Conservation (phyloP, 1,140 invertebrate species). For the silkworm (Bombyx mori) region DNA sequence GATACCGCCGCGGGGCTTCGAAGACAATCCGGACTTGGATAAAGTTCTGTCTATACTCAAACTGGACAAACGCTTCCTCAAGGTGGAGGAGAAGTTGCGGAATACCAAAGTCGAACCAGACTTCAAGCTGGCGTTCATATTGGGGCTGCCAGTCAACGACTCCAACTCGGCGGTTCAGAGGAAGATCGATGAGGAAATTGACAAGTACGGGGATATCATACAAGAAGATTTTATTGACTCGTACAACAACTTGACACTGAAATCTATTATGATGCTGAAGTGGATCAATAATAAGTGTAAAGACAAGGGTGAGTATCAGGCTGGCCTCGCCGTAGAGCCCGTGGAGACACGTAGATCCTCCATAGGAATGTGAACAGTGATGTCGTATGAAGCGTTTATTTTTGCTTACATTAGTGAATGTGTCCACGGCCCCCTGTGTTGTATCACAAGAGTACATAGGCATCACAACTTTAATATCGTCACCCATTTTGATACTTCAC, state of each 20-base stretch:
- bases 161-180: slow-evolving; percentile 64
- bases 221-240: slow-evolving; percentile 91
- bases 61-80: slow-evolving; percentile 31
- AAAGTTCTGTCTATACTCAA: slow-evolving; percentile 39
- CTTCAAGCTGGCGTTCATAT: slow-evolving; percentile 50
- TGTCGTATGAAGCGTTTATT: too few species aligned
- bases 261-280: slow-evolving; percentile 89
- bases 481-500: too few species aligned
- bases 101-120: slow-evolving; percentile 23
- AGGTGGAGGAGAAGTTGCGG: slow-evolving; percentile 14
- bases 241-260: slow-evolving; percentile 94
- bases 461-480: too few species aligned
- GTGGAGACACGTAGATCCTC: too few species aligned
- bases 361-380: too few species aligned
- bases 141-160: slow-evolving; percentile 40
- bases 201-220: slow-evolving; percentile 85
- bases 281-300: slow-evolving; percentile 80
- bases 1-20: slow-evolving; percentile 59
- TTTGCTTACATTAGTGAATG: too few species aligned
- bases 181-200: slow-evolving; percentile 73
- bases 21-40: slow-evolving; percentile 39
- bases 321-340: neutral
- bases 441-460: too few species aligned
- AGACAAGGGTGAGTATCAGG: slow-evolving; percentile 42
- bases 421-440: too few species aligned